A percentile compares a stretch with the other conserved stretches of the same genome.
These are phyloP conservation scores for Setophaga petechia DNA, from an alignment of 2,113 vertebrate species.

Conservation along the genomic window DNA sequence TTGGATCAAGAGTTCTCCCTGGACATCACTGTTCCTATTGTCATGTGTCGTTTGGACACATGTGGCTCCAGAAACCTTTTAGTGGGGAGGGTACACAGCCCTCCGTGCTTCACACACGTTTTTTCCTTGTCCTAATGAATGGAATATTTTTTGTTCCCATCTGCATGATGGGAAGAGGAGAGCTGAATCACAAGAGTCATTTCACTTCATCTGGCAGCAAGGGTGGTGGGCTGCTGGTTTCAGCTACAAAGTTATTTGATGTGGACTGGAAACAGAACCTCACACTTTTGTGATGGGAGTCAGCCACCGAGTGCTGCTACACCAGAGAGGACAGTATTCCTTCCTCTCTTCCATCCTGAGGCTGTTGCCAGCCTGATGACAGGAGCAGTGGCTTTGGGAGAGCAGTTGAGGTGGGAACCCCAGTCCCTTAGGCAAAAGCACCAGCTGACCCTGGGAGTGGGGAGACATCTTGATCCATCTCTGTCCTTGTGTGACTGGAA, in stretches of 20 bases:
- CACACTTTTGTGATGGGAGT: background rate
- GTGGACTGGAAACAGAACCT: background rate
- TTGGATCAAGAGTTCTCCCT: background rate
- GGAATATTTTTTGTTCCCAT: background rate
- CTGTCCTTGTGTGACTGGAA: background rate
- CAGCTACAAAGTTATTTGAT: background rate
- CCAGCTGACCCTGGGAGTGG: accelerated
- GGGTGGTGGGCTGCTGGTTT: accelerated
- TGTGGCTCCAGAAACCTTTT: background rate
- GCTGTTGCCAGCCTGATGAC: accelerated
- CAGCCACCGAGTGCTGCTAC: accelerated
- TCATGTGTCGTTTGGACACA: background rate
- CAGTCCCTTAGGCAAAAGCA: background rate
- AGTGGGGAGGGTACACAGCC: accelerated
- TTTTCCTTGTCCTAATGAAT: background rate
- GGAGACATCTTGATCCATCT: accelerated
- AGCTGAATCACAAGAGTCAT: accelerated
- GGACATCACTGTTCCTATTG: background rate
- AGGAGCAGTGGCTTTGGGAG: background rate
- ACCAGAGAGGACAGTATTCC: background rate
- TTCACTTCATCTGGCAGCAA: background rate
- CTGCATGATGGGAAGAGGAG: background rate
- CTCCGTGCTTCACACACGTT: background rate
- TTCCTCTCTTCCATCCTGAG: background rate
- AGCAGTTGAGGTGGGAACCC: background rate